Conservation (phyloP, 2,113 vertebrate species). For the Procavia capensis region DNA sequence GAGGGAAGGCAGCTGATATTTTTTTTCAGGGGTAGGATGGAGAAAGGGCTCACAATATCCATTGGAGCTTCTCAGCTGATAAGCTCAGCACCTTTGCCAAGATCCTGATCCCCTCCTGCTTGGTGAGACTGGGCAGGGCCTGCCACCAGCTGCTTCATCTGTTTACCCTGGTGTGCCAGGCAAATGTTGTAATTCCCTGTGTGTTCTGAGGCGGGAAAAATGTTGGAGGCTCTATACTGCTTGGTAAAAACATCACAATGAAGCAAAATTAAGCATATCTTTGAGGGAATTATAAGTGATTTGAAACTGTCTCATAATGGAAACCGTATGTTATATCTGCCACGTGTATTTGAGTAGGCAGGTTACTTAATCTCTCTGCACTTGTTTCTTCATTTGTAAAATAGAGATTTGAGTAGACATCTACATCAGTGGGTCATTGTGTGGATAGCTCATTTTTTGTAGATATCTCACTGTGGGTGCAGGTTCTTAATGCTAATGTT, state of each 20-base stretch:
- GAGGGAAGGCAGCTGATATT: background rate
- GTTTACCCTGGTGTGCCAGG: background rate
- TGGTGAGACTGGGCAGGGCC: background rate
- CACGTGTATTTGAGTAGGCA: background rate
- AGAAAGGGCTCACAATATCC: background rate
- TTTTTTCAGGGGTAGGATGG: background rate
- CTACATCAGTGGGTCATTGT: background rate
- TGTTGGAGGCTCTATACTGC: background rate
- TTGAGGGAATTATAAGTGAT: background rate
- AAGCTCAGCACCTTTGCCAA: background rate
- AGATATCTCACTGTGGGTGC: background rate
- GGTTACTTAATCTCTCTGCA: slow-evolving; percentile 22
- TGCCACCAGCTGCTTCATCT: background rate
- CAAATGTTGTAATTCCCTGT: background rate
- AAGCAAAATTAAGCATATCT: background rate
- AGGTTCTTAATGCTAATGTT: background rate
- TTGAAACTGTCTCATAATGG: background rate
- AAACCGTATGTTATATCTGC: background rate
- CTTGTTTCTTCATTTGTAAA: slow-evolving; percentile 28
- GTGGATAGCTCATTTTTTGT: too few species aligned
- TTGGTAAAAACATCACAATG: background rate
- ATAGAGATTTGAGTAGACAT: background rate
- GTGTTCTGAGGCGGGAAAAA: background rate
- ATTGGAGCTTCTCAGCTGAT: background rate
- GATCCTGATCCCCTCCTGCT: background rate